Evolutionary conservation across 1,140 invertebrate species (phyloP).

Genomic region (Cydia splendana): DNA sequence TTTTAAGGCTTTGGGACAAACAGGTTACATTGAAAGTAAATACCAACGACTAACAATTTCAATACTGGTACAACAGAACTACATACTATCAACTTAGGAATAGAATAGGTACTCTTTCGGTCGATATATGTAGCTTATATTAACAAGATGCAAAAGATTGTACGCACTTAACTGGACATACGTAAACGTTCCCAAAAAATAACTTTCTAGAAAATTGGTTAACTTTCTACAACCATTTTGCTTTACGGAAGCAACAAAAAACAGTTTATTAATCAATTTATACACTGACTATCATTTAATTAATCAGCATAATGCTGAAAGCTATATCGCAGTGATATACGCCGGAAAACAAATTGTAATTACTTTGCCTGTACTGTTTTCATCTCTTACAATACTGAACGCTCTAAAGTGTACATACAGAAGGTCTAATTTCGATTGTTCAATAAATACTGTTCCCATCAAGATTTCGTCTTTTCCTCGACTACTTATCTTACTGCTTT

Average conservation of each 20-base stretch:
- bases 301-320: conserved; percentile 56
- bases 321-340: conserved; percentile 53
- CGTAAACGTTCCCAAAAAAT: neutral
- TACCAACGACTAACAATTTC: no score
- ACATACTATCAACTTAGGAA: no score
- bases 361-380: conserved; percentile 41
- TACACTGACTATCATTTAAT: conserved; percentile 60
- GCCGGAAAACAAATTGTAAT: conserved; percentile 54
- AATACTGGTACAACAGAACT: no score
- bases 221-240: conserved; percentile 41
- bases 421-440: conserved; percentile 36
- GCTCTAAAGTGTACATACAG: neutral
- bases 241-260: conserved; percentile 47
- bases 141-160: no score
- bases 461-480: conserved; percentile 46
- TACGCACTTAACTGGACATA: neutral
- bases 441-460: conserved; percentile 34
- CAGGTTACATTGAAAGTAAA: neutral
- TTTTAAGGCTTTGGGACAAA: neutral
- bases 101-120: no score
- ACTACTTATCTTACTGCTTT: conserved; percentile 45
- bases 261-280: conserved; percentile 54
- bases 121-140: no score
- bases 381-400: conserved; percentile 27
- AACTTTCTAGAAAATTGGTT: conserved; percentile 17